Conservation (phyloP, 2,113 vertebrate genomes). For the Agapornis roseicollis region DNA sequence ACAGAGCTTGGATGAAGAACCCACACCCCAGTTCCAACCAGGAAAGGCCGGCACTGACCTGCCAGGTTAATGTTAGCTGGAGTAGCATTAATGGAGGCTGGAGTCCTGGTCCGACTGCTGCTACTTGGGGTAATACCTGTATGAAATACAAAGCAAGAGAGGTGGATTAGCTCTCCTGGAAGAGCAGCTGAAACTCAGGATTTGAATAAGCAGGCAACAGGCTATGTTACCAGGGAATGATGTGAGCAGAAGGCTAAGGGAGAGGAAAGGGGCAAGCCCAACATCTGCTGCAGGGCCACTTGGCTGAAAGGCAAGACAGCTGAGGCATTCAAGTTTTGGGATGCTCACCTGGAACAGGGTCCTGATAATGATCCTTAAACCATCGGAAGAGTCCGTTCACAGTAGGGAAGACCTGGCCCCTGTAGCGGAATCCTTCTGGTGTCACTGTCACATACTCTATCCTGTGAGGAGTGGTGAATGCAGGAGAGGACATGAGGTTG, state of each 20-base stretch:
- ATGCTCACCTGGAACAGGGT: constrained; percentile 90
- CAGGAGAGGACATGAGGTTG: not conserved
- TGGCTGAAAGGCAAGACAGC: not conserved
- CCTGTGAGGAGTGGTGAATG: constrained; percentile 64
- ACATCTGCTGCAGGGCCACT: not conserved
- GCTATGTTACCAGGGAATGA: not conserved
- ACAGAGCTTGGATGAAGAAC: not conserved
- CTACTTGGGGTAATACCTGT: constrained; percentile 94
- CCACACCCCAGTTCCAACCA: accelerated
- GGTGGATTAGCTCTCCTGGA: not conserved
- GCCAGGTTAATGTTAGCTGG: constrained; percentile 98
- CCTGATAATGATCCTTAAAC: constrained; percentile 99
- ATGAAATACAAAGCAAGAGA: not conserved
- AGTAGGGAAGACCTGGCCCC: constrained; percentile 92
- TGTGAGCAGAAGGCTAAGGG: not conserved
- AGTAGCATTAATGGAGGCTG: constrained; percentile 93
- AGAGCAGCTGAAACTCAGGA: not conserved
- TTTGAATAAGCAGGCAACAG: not conserved
- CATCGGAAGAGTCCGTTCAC: constrained; percentile 96
- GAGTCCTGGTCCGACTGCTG: constrained; percentile 93
- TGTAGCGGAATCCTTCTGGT: constrained; percentile 95
- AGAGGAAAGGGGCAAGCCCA: not conserved
- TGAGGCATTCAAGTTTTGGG: not conserved
- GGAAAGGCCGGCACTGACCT: constrained; percentile 70
- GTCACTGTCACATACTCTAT: constrained; percentile 96